These are phyloP conservation scores for Drosophila parthenogenetica DNA, from an alignment of 2,888 invertebrate species.

Conservation along the genomic window DNA sequence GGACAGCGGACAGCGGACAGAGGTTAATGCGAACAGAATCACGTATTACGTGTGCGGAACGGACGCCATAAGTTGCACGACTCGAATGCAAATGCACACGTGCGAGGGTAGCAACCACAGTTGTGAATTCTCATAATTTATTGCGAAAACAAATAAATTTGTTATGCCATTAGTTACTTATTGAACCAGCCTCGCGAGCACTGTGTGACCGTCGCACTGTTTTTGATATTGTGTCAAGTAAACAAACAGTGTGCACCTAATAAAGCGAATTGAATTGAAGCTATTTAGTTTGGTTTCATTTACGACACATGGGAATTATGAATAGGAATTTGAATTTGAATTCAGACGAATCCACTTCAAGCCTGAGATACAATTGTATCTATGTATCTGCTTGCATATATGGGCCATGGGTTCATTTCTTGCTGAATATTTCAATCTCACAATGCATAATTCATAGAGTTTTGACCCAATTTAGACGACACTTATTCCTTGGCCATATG, in stretches of 20 bases:
- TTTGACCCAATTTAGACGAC: slow-evolving; percentile 22
- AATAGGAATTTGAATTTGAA: slow-evolving; percentile 23
- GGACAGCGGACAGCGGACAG: slow-evolving; percentile 21
- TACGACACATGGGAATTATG: slow-evolving; percentile 27
- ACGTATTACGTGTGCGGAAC: slow-evolving; percentile 42
- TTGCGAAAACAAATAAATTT: background rate
- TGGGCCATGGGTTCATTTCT: slow-evolving; percentile 18
- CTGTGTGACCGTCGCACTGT: slow-evolving; percentile 47
- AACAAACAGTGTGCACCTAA: slow-evolving; percentile 56
- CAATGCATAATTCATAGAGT: slow-evolving; percentile 32
- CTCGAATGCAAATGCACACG: slow-evolving; percentile 34
- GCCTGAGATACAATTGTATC: background rate
- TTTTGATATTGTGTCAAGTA: slow-evolving; percentile 30
- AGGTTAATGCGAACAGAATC: slow-evolving; percentile 46
- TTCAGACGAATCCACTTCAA: slow-evolving; percentile 28
- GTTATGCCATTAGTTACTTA: background rate
- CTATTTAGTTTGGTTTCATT: slow-evolving; percentile 60
- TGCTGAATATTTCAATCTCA: background rate
- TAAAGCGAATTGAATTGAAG: slow-evolving; percentile 67
- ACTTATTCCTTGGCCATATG: slow-evolving; percentile 24
- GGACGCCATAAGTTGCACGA: slow-evolving; percentile 38
- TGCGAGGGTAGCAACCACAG: slow-evolving; percentile 30
- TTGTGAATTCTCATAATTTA: background rate
- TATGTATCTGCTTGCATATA: background rate
- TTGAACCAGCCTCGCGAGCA: slow-evolving; percentile 26